phyloP scores from a whole-genome alignment of 2,113 vertebrate species.

The human region GRCh38 chr4:166529501-166530000 shows the following conservation, averaged over 20 bases:
- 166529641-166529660: background rate
- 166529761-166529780: background rate
- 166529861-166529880: background rate
- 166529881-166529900: background rate
- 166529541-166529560: background rate
- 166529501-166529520: background rate
- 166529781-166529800: accelerated
- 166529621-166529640: background rate
- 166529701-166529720: background rate
- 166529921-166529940: background rate
- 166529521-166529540: background rate
- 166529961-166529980: background rate
- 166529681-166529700: background rate
- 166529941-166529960: background rate
- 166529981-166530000: background rate
- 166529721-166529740: background rate
- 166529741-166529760: background rate
- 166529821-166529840: background rate
- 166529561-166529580: background rate
- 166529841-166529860: background rate
- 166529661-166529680: background rate
- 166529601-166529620: background rate
- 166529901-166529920: background rate
- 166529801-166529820: background rate
- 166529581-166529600: background rate